phyloP scores from a whole-genome alignment of 2,113 vertebrate genomes.

The Balaeniceps rex region DNA sequence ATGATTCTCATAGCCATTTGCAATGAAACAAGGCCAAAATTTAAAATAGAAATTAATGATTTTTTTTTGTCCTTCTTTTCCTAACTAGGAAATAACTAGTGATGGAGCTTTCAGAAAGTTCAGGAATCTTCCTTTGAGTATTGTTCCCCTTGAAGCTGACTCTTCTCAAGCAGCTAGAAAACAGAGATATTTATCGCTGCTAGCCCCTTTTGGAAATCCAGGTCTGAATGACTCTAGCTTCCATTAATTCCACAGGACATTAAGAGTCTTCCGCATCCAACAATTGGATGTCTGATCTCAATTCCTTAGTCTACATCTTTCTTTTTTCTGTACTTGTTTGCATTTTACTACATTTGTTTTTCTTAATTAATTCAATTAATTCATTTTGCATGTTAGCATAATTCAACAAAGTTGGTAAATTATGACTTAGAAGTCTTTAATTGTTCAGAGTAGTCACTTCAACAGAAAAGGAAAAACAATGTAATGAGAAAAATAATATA shows the following conservation, averaged over 20 bases:
- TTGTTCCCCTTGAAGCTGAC: not conserved
- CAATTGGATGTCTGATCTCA: not conserved
- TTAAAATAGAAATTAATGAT: not conserved
- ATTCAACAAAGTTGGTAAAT: not conserved
- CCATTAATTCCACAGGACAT: not conserved
- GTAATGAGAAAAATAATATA: not conserved
- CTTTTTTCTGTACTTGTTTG: not conserved
- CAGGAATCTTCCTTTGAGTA: not conserved
- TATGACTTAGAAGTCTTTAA: conserved; percentile 7
- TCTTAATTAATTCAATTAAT: not conserved
- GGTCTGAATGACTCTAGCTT: not conserved
- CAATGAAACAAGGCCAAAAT: not conserved
- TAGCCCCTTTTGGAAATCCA: not conserved
- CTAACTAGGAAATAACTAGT: not conserved
- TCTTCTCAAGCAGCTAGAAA: not conserved
- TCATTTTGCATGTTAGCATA: not conserved
- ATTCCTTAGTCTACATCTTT: not conserved
- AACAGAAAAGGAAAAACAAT: not conserved
- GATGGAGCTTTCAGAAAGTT: not conserved
- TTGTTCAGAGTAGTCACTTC: not conserved
- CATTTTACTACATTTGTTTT: not conserved
- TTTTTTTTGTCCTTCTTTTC: not conserved
- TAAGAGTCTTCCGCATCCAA: not conserved
- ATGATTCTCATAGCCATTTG: not conserved
- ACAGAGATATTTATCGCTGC: not conserved